Evolutionary conservation across 2,888 invertebrate genomes (phyloP), one percentile per base, ranked within the genome.

Genomic region (Drosophila ustulata): DNA sequence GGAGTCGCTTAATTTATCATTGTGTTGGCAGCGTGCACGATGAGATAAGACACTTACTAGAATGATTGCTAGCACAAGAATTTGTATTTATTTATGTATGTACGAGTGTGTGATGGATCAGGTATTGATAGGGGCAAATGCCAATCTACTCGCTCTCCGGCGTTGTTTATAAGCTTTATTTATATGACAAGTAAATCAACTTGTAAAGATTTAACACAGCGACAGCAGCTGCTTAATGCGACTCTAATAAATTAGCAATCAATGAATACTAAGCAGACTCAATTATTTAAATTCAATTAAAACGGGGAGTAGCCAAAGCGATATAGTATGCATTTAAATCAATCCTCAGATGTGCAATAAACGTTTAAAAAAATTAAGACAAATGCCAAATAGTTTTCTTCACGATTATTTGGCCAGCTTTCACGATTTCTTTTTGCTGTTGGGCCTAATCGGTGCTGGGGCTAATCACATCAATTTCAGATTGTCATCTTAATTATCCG

Each of bases 201-300:
- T 34, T 50, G 51, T 68, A 52, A 52, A 64, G 23, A 61, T 55
- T 50, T 64, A 57, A 67, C 39, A 45, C 32, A 68, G 34, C 41
- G 23, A 13, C 61, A 25, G 52, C 53, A 58, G 55, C 52, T 55
- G 65, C 57, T 64, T 62, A 58, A 67, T 77, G 69, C 34, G 34
- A 63, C 32, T 30, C 32, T 50, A 62, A 74, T 87, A 87, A 75
- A 81, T 74, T 66, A 81, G 66, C 62, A 64, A 71, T 71, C 74
- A 72, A 81, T 81, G 73, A 81, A 84, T 89, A 66, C 71, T 81
- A 74, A 89, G 55, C 67, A 72, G 66, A 50, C 69, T 66, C 67
- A 81, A 68, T 77, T 82, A 82, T 82, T 75, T 71, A 72, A 79
- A 58, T 80, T 69, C 47, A 61, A 73, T 85, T 68, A 65, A 58